A percentile compares a stretch with the other conserved stretches of the same genome.
Evolutionary conservation across 2,888 invertebrate species (phyloP).

Genomic region (Idaea straminata): DNA sequence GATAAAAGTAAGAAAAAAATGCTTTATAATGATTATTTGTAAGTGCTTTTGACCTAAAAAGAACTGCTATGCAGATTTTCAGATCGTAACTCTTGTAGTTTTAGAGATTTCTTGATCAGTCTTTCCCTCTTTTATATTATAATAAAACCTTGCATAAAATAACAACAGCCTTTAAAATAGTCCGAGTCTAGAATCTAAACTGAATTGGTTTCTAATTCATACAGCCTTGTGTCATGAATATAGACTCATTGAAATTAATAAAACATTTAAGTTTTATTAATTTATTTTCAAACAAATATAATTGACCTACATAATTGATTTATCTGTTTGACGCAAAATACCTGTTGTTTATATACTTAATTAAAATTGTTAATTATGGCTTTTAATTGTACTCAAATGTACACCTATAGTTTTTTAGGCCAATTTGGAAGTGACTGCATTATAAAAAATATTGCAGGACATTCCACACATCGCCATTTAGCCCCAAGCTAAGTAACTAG

Average conservation of each 20-base stretch:
- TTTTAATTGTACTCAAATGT: no score
- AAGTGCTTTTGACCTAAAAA: no score
- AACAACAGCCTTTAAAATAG: neutral
- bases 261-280: neutral
- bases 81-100: no score
- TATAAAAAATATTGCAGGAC: no score
- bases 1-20: no score
- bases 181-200: conserved; percentile 7
- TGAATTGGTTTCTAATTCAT: conserved; percentile 47
- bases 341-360: neutral
- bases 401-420: neutral
- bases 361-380: neutral
- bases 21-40: no score
- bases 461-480: no score
- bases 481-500: no score
- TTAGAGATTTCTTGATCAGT: no score
- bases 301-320: neutral
- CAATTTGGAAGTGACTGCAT: neutral
- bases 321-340: neutral
- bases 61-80: no score
- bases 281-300: neutral
- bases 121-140: neutral
- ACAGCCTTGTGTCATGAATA: conserved; percentile 42
- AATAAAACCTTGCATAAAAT: neutral
- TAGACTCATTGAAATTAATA: conserved; percentile 6